Evolutionary conservation across 2,888 invertebrate genomes (phyloP).

Genomic region (Dasysyrphus tricinctus): DNA sequence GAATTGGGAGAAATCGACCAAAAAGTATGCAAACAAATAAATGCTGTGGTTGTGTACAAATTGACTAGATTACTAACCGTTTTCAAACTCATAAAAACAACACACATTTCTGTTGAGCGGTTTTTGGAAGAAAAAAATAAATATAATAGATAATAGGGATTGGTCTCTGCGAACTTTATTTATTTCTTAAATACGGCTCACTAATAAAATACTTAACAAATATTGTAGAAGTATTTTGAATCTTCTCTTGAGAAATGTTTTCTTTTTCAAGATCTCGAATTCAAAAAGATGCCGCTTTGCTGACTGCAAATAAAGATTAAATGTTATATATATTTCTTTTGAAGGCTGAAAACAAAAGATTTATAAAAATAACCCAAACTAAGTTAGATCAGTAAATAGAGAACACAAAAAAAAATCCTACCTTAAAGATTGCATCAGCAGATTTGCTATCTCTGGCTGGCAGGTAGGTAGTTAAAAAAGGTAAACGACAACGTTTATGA

Average conservation of each 20-base stretch:
- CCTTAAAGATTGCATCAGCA: neutral
- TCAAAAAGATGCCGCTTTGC: slow-evolving; percentile 4
- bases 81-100: too few species aligned
- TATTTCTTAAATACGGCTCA: neutral
- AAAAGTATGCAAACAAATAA: too few species aligned
- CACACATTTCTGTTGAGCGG: neutral
- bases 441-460: neutral
- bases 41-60: too few species aligned
- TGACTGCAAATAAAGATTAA: slow-evolving; percentile 3
- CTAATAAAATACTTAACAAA: neutral
- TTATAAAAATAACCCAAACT: neutral
- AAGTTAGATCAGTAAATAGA: slow-evolving; percentile 1
- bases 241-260: neutral
- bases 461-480: neutral
- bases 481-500: neutral
- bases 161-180: neutral
- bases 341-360: slow-evolving; percentile 13
- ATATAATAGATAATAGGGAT: neutral
- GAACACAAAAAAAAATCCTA: neutral
- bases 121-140: neutral
- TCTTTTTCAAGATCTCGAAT: neutral
- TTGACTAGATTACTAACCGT: too few species aligned
- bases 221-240: neutral
- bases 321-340: neutral
- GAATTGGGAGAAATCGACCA: too few species aligned